These are phyloP conservation scores for Scelioninae gen. 2 DNA, from an alignment of 2,888 invertebrate species.

Conservation along the genomic window DNA sequence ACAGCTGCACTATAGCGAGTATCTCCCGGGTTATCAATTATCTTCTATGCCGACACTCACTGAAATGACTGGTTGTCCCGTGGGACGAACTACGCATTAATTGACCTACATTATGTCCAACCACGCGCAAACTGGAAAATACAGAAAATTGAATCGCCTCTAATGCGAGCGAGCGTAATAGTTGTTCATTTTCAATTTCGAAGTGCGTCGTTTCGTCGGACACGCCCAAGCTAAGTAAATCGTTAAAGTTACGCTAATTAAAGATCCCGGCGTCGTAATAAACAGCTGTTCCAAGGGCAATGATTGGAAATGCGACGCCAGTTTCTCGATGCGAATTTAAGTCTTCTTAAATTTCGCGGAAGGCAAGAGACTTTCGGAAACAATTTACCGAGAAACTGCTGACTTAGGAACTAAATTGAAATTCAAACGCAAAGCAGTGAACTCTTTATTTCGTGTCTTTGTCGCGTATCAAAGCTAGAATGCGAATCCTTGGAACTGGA, in stretches of 20 bases:
- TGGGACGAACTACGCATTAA: slow-evolving; percentile 49
- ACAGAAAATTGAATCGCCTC: slow-evolving; percentile 45
- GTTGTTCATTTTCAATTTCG: slow-evolving; percentile 37
- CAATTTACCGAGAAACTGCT: slow-evolving; percentile 26
- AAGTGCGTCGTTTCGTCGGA: slow-evolving; percentile 16
- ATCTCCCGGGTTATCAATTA: slow-evolving; percentile 61
- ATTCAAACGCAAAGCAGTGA: slow-evolving; percentile 29
- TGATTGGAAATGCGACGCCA: slow-evolving; percentile 12
- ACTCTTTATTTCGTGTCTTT: slow-evolving; percentile 16
- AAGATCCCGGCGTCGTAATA: slow-evolving; percentile 15
- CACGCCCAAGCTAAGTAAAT: slow-evolving; percentile 38
- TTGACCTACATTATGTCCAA: slow-evolving; percentile 53
- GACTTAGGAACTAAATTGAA: slow-evolving; percentile 30
- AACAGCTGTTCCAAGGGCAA: slow-evolving; percentile 18
- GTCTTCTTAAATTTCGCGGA: slow-evolving; percentile 6
- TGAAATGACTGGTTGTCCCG: slow-evolving; percentile 48
- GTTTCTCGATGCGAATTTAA: slow-evolving; percentile 9
- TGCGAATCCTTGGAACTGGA: slow-evolving; percentile 17
- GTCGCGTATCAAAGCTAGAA: slow-evolving; percentile 20
- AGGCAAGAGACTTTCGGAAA: slow-evolving; percentile 6
- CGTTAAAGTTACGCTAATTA: slow-evolving; percentile 34
- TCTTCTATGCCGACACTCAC: slow-evolving; percentile 50
- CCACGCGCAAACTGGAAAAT: slow-evolving; percentile 47
- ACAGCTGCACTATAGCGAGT: slow-evolving; percentile 59
- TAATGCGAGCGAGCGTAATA: slow-evolving; percentile 16